Base-by-base conservation (phyloP, 2,888 invertebrate species). In the Protophormia terraenovae region DNA sequence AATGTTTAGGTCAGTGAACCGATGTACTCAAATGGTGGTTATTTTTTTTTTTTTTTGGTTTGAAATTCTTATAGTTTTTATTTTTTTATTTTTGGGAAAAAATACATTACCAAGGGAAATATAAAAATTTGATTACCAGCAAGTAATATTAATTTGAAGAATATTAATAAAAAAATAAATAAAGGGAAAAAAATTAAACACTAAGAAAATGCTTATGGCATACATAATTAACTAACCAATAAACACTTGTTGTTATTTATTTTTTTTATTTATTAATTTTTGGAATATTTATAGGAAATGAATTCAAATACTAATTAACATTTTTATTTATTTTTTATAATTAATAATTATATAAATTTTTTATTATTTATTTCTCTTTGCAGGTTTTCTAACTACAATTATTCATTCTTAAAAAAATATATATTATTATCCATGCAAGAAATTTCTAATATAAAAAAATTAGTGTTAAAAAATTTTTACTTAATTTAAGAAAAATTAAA, bases 1-100 rank as follows among this genome's bases (percentile, higher is more conserved):
- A 80, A 72, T 76, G 80, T 66, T 76, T 80, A 84, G 84, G 84
- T 80, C 84, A 84, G 66, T 84, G 84, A 84, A 84, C 84, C 41
- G 80, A 50, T 27, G n/a, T 19, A 67, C 55, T 45, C 22, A 72
- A 80, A 79, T 76, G 76, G 84, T 84, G 76, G 69, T 69, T 84
- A 75, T 53, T 71, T 62, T 35, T 47, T 69, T 19, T 47, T 32
- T 67, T 73, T 55, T 24, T 64, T 60, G 8, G 22, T 24, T 22
- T n/a, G 10, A 32, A 66, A 32, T 45, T 24, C 50, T 58, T 66
- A 55, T n/a, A n/a, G n/a, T n/a, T n/a, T n/a, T n/a, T n/a, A n/a
- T n/a, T n/a, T n/a, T n/a, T n/a, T 53, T 64, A 50, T 24, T 58
- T 41, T 75, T 41, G n/a, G 75, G 58, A 50, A 72, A 84, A 64